Conservation (phyloP, 2,113 vertebrate genomes). For the Centropus bengalensis region DNA sequence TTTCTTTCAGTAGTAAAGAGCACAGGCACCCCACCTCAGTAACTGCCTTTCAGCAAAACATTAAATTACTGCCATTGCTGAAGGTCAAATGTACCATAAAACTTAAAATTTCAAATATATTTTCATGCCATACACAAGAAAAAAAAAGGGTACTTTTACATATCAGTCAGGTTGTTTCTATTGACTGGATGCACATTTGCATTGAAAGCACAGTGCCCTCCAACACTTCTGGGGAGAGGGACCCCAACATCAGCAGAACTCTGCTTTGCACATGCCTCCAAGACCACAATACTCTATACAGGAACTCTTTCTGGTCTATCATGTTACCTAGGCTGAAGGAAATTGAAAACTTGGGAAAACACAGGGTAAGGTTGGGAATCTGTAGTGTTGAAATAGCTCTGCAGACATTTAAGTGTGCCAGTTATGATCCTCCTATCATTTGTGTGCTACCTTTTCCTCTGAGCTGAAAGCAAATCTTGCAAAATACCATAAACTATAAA, state of each 20-base stretch:
- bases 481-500: constrained; percentile 1
- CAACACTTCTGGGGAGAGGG: background rate
- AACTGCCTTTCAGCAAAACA: background rate
- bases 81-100: background rate
- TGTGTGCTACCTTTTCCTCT: background rate
- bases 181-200: background rate
- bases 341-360: background rate
- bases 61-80: background rate
- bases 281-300: background rate
- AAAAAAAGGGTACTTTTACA: background rate
- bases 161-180: background rate
- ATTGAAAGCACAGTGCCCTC: background rate
- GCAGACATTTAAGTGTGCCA: background rate
- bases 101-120: background rate
- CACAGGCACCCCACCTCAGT: background rate
- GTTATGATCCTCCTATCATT: background rate
- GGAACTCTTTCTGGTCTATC: background rate
- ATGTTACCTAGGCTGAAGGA: background rate
- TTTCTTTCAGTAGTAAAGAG: background rate
- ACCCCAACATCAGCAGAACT: background rate
- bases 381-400: background rate
- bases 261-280: accelerated
- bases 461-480: background rate
- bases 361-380: background rate
- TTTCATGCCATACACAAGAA: background rate